A percentile compares a stretch with the other conserved stretches of the same genome.
These are phyloP conservation scores for Malurus elegans DNA, from an alignment of 2,113 vertebrate genomes.

Conservation along the genomic window DNA sequence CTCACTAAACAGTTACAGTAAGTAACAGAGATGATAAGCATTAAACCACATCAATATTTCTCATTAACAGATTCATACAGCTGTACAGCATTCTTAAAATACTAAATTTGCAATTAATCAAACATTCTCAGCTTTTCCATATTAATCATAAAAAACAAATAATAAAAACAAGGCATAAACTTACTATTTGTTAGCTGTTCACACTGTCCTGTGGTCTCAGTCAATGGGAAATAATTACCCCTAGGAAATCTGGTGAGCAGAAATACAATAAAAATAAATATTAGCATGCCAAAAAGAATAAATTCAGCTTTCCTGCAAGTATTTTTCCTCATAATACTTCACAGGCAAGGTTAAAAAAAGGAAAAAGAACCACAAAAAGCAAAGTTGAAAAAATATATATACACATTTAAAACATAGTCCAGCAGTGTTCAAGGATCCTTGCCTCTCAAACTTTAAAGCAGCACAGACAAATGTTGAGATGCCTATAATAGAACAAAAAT, in stretches of 20 bases:
- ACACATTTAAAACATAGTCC: constrained; percentile 54
- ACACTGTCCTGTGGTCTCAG: constrained; percentile 39
- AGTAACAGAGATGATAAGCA: constrained; percentile 34
- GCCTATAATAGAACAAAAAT: constrained; percentile 68
- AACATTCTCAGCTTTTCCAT: constrained; percentile 11
- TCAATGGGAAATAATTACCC: constrained; percentile 46
- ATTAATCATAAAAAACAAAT: neutral
- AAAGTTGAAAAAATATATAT: constrained; percentile 65
- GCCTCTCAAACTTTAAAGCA: constrained; percentile 75
- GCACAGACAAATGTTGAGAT: constrained; percentile 63
- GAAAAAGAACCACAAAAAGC: constrained; percentile 23
- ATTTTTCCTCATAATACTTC: constrained; percentile 63
- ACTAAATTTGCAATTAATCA: neutral
- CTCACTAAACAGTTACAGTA: neutral
- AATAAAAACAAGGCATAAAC: constrained; percentile 63
- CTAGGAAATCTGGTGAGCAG: constrained; percentile 68
- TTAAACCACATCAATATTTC: constrained; percentile 45
- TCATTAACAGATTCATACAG: neutral
- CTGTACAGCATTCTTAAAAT: neutral
- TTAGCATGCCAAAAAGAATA: constrained; percentile 68
- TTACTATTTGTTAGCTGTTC: constrained; percentile 68
- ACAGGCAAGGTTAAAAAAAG: constrained; percentile 53
- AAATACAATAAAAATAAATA: constrained; percentile 64
- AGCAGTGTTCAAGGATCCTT: constrained; percentile 70
- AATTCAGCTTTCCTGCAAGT: constrained; percentile 59